phyloP scores from a whole-genome alignment of 2,888 invertebrate genomes.

The Polyommatus iphigenia region DNA sequence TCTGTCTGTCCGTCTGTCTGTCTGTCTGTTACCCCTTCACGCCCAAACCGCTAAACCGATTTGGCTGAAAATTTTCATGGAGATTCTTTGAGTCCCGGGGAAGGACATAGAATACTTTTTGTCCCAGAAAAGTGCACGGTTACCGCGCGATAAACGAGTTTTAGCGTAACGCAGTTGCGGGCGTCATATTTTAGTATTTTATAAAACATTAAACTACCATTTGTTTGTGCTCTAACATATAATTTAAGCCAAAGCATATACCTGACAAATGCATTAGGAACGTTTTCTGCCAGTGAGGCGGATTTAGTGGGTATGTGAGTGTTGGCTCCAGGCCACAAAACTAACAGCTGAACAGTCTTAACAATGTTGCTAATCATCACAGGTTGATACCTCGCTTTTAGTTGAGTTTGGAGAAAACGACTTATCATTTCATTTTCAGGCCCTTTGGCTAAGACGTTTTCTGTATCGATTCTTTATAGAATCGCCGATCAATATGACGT shows the following conservation, averaged over 20 bases:
- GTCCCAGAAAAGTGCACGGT: no score
- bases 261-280: neutral
- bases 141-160: neutral
- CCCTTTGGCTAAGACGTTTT: no score
- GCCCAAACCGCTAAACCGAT: no score
- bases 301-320: conserved; percentile 10
- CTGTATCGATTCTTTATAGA: no score
- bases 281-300: neutral
- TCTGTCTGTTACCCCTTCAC: no score
- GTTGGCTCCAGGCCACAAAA: conserved; percentile 22
- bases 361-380: conserved; percentile 3
- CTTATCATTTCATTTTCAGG: neutral
- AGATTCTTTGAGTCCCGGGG: no score
- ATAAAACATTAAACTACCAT: neutral
- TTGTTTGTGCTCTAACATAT: neutral
- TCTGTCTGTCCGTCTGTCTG: no score
- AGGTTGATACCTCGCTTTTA: neutral
- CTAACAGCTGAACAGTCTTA: conserved; percentile 18
- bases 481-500: no score
- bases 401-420: neutral
- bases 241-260: neutral
- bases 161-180: no score
- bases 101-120: neutral
- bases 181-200: neutral
- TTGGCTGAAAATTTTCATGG: no score